Percentiles rank a stretch among this genome's conserved stretches.
phyloP scores from a whole-genome alignment of 2,797 vertebrate genomes.

The Kryptopterus vitreolus region DNA sequence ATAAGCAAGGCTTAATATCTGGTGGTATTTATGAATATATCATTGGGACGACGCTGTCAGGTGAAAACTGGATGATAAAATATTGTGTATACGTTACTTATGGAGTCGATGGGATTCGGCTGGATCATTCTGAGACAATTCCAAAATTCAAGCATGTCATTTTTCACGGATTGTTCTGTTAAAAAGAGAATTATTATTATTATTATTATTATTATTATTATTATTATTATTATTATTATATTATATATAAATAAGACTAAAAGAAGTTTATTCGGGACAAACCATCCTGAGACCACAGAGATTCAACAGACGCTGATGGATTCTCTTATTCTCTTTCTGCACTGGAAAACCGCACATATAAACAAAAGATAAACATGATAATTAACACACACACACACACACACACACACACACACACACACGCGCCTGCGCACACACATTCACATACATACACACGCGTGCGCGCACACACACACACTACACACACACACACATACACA shows the following conservation, averaged over 20 bases:
- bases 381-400: not conserved
- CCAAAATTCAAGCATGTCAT: fast-evolving
- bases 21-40: too few relatives aligned
- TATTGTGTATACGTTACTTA: not conserved
- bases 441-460: not conserved
- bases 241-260: too few relatives aligned
- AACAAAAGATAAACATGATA: not conserved
- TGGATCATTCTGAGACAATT: fast-evolving
- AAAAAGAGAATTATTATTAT: too few relatives aligned
- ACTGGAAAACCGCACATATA: too few relatives aligned
- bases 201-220: too few relatives aligned
- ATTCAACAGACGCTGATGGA: not conserved
- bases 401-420: not conserved
- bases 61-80: too few relatives aligned
- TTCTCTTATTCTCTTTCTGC: not conserved
- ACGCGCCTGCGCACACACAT: not conserved
- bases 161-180: not conserved
- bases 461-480: too few relatives aligned
- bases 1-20: too few relatives aligned
- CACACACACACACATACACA: not conserved
- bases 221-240: too few relatives aligned
- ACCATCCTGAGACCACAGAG: not conserved
- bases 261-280: not conserved
- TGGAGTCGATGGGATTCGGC: too few relatives aligned
- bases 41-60: too few relatives aligned